Evolutionary conservation across 92 coral and sea anemone genomes (phyloP), one percentile per base, ranked within the genome.

Genomic region (Epizoanthus illoricatus): DNA sequence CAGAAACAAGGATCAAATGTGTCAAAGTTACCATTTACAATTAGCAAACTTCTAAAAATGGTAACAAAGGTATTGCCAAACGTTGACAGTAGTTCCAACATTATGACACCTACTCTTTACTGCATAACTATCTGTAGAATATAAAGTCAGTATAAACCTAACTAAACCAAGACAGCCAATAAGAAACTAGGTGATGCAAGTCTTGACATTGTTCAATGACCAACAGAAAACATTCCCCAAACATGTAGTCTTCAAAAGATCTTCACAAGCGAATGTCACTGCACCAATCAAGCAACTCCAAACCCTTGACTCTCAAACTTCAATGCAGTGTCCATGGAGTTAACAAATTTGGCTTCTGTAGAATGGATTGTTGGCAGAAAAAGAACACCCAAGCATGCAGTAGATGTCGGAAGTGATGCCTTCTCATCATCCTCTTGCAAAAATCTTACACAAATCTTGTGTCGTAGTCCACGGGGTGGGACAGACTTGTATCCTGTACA

Each of bases 311-410:
- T 89, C 74, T 84, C 92, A 74, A 65, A 81, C 43, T 89, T 73
- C 39, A 89, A 69, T 42, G 92, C 92, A 72, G 69, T 57, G 39
- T 69, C 76, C 65, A 81, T 79, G 73, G 83, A 76, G 70, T 89
- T 72, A 58, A 78, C 70, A 73, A 85, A 89, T 57, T 86, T 85
- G 39, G 45, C 70, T 86, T 81, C 79, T 55, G 89, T 66, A 24
- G 88, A 88, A 80, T 89, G 92, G 71, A 89, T 80, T 69, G 87
- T 85, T 60, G 87, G 92, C 23, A 89, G 69, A 55, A 74, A 60
- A 18, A 81, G 63, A 59, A 84, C 72, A 47, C 73, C 80, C 68
- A 84, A 81, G 62, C 92, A 85, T 65, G 88, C 91, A 45, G 71
- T 21, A 20, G 84, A 79, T 67, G 81, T 89, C 8, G 92, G 92